A percentile compares a stretch with the other conserved stretches of the same genome.
Conservation (phyloP, 2,888 invertebrate genomes). For the Perithous albicinctus region DNA sequence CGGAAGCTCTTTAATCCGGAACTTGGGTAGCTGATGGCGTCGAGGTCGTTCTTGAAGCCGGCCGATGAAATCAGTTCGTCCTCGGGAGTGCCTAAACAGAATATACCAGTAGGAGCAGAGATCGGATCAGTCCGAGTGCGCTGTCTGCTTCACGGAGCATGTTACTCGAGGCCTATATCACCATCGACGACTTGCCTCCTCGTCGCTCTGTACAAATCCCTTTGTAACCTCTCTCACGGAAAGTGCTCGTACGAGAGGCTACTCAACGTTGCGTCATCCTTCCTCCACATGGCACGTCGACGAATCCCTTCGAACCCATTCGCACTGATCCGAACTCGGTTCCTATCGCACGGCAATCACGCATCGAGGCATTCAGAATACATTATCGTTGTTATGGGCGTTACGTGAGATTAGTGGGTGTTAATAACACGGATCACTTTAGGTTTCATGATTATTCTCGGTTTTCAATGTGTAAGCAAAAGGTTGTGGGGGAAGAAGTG, state of each 20-base stretch:
- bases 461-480: not conserved
- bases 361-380: constrained; percentile 20
- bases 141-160: constrained; percentile 36
- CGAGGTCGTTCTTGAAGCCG: constrained; percentile 7
- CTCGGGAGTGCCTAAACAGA: not conserved
- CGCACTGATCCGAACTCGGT: constrained; percentile 19
- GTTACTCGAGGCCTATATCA: constrained; percentile 29
- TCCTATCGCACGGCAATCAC: not conserved
- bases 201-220: constrained; percentile 30
- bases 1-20: constrained; percentile 3
- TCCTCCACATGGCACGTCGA: not conserved
- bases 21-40: not conserved
- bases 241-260: constrained; percentile 11
- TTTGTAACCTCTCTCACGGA: constrained; percentile 22
- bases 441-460: not conserved
- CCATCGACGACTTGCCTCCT: constrained; percentile 9
- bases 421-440: not conserved
- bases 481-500: too few relatives aligned
- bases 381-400: constrained; percentile 1
- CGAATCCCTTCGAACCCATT: constrained; percentile 1
- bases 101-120: not conserved
- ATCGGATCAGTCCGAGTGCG: constrained; percentile 28
- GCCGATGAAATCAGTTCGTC: constrained; percentile 8
- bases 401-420: constrained; percentile 11
- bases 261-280: constrained; percentile 1